Base-by-base conservation (phyloP, 2,888 invertebrate genomes). In the Epiblema foenella region DNA sequence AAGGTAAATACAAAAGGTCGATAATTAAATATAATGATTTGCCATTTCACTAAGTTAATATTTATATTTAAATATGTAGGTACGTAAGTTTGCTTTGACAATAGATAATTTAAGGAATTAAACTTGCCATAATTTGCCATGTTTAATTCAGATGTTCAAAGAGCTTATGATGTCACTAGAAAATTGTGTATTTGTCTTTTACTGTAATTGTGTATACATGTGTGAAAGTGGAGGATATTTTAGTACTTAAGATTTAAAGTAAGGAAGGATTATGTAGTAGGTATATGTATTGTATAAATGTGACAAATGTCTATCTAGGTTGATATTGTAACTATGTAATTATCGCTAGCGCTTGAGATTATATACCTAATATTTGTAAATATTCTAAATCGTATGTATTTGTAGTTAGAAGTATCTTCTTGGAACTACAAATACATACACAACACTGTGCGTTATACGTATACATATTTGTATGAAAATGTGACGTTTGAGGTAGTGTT, bases 61-160 rank as follows among this genome's bases (percentile, higher is more conserved):
- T 46, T 69, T 68, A 69, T 72, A 37, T 42, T 51, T 69, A 18
- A 63, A 46, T n/a, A n/a, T 5, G 5, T 33, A 33, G 5, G 33
- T 33, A 33, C 5, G 8, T 68, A 58, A 57, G 42, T 67, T 57
- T 58, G 39, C 24, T 63, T 7, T 62, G 18, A 15, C 39, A 62
- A 20, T 62, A 56, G 74, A 74, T 75, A 74, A 77, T 76, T 75
- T 80, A 83, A 79, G 77, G 88, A 89, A 90, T 91, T 91, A 90
- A 91, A 91, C 91, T 87, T 88, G 90, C 93, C 93, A 92, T 92
- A 87, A 74, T 75, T 82, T 82, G 89, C 89, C 89, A 91, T 91
- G 91, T 90, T 91, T 91, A 88, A 90, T 90, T 90, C 89, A 78
- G 79, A 62, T 56, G 37, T 57, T 51, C 39, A 62, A 46, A 46